phyloP scores from a whole-genome alignment of 2,113 vertebrate genomes.

The Poeciliopsis retropinna region DNA sequence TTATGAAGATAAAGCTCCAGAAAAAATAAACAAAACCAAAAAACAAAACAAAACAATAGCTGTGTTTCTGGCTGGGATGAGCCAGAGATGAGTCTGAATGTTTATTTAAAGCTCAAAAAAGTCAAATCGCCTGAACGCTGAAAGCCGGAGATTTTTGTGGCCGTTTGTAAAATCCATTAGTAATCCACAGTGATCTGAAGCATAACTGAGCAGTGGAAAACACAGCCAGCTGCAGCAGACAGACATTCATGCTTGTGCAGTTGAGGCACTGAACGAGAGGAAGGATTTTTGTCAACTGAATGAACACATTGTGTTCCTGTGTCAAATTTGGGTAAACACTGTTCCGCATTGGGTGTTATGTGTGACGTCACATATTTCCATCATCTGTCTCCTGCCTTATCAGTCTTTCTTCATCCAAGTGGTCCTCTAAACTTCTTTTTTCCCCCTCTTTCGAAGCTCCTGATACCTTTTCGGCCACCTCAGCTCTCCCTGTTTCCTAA shows the following conservation, averaged over 20 bases:
- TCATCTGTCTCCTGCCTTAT: slow-evolving; percentile 18
- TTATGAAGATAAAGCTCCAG: slow-evolving; percentile 1
- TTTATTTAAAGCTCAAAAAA: slow-evolving; percentile 70
- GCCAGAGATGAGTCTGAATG: slow-evolving; percentile 41
- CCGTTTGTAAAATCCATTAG: slow-evolving; percentile 58
- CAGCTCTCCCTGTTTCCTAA: background rate
- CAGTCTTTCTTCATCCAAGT: slow-evolving; percentile 15
- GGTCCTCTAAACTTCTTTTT: background rate
- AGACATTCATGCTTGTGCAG: slow-evolving; percentile 16
- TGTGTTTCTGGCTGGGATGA: slow-evolving; percentile 23
- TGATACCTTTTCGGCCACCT: slow-evolving; percentile 13
- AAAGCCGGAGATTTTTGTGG: slow-evolving; percentile 67
- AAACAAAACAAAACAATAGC: slow-evolving; percentile 8
- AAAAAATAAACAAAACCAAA: background rate
- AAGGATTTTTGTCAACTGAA: slow-evolving; percentile 61
- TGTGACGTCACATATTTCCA: slow-evolving; percentile 39
- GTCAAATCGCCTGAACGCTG: slow-evolving; percentile 64
- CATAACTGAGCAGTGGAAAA: slow-evolving; percentile 40
- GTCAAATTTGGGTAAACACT: slow-evolving; percentile 40
- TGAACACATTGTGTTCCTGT: slow-evolving; percentile 46
- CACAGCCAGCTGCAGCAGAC: slow-evolving; percentile 49
- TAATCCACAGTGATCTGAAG: slow-evolving; percentile 68
- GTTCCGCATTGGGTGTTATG: background rate
- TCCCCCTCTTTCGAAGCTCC: background rate
- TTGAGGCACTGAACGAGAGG: slow-evolving; percentile 33